phyloP scores from a whole-genome alignment of 37 sponge, comb jelly and placozoan genomes.

The Ephydatia muelleri region DNA sequence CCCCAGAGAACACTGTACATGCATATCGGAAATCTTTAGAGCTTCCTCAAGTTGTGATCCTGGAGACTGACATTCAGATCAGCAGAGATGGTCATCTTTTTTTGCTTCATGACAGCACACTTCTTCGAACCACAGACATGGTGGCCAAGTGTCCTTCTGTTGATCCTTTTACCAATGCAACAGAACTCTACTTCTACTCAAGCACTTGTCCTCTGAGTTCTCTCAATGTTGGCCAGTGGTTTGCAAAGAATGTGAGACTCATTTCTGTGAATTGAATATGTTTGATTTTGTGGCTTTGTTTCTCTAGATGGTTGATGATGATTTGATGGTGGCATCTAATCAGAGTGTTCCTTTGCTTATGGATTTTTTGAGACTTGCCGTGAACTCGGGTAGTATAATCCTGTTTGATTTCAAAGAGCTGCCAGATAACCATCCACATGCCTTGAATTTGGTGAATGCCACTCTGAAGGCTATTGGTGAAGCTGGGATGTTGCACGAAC shows the following conservation, averaged over 20 bases:
- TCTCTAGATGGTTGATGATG: not conserved
- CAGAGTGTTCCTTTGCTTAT: constrained; percentile 26
- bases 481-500: constrained; percentile 22
- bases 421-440: constrained; percentile 26
- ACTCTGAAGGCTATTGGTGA: constrained; percentile 29
- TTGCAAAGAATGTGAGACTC: constrained; percentile 2
- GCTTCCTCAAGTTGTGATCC: constrained; percentile 8
- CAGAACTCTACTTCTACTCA: constrained; percentile 25
- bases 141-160: constrained; percentile 21
- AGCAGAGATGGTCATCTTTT: constrained; percentile 56
- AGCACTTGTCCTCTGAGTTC: constrained; percentile 35
- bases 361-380: constrained; percentile 35
- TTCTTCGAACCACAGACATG: constrained; percentile 42
- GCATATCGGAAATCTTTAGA: constrained; percentile 24
- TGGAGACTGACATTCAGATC: constrained; percentile 61
- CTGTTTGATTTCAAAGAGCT: constrained; percentile 51
- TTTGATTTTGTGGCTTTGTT: not conserved
- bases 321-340: not conserved
- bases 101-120: constrained; percentile 55
- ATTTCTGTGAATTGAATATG: not conserved
- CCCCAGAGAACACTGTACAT: constrained; percentile 47
- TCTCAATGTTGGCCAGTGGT: constrained; percentile 33
- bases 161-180: constrained; percentile 28
- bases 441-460: constrained; percentile 10
- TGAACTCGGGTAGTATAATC: constrained; percentile 3